phyloP scores from a whole-genome alignment of 2,888 invertebrate species.

The Apeira syringaria region DNA sequence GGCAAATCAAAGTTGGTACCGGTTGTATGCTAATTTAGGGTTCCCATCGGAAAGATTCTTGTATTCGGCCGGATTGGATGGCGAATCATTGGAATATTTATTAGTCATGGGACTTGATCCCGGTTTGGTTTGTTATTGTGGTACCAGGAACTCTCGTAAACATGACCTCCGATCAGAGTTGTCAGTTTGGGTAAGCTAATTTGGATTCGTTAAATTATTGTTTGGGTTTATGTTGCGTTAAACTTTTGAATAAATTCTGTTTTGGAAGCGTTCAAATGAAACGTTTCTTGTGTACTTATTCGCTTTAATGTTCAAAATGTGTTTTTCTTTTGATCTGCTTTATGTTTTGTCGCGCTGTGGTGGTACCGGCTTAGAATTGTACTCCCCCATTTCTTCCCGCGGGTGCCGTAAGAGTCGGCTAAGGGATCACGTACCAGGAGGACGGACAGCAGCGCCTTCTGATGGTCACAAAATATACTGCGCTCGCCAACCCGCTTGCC shows the following conservation, averaged over 20 bases:
- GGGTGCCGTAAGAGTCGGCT: too few relatives aligned
- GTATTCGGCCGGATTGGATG: slow-evolving; percentile 66
- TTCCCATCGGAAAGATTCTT: slow-evolving; percentile 74
- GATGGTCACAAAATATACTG: too few relatives aligned
- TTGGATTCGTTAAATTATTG: slow-evolving; percentile 18
- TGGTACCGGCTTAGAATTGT: too few relatives aligned
- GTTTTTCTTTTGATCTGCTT: neutral
- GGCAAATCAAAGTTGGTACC: slow-evolving; percentile 42
- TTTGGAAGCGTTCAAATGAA: slow-evolving; percentile 7
- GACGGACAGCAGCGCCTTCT: too few relatives aligned
- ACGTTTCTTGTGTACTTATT: slow-evolving; percentile 1
- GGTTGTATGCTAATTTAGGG: slow-evolving; percentile 67
- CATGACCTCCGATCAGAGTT: slow-evolving; percentile 33
- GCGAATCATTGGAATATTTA: slow-evolving; percentile 78
- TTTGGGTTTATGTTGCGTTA: slow-evolving; percentile 16
- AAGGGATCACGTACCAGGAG: too few relatives aligned
- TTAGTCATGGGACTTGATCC: slow-evolving; percentile 63
- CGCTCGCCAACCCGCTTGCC: too few relatives aligned
- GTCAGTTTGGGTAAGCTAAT: slow-evolving; percentile 27
- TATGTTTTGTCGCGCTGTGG: too few relatives aligned
- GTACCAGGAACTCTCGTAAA: slow-evolving; percentile 41
- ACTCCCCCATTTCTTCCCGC: too few relatives aligned
- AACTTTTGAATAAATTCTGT: slow-evolving; percentile 9
- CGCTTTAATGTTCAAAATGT: neutral
- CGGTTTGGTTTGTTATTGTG: slow-evolving; percentile 47